Evolutionary conservation across 2,888 invertebrate genomes (phyloP).

Genomic region (Epistrophe grossulariae): DNA sequence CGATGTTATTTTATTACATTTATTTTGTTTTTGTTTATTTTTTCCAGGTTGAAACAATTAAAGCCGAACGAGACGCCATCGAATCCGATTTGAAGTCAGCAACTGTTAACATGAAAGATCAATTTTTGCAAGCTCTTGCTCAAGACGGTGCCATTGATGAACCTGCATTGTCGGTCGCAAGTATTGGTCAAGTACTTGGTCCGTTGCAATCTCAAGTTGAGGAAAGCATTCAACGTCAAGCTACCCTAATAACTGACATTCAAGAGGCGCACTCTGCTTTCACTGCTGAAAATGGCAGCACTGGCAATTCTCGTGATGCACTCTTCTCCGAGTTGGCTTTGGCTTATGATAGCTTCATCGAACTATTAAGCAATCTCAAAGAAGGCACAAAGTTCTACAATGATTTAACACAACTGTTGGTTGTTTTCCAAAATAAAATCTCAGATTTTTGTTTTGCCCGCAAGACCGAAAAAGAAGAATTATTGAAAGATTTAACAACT

Average conservation of each 20-base stretch:
- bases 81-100: slow-evolving; percentile 93
- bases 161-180: slow-evolving; percentile 88
- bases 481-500: slow-evolving; percentile 96
- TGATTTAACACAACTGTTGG: slow-evolving; percentile 95
- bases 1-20: too few species aligned
- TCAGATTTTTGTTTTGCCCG: slow-evolving; percentile 99
- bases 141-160: slow-evolving; percentile 92
- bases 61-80: slow-evolving; percentile 94
- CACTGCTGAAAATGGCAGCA: slow-evolving; percentile 87
- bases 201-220: slow-evolving; percentile 91
- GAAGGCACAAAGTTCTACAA: slow-evolving; percentile 99
- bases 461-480: slow-evolving; percentile 99
- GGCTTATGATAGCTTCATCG: slow-evolving; percentile 96
- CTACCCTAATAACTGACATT: slow-evolving; percentile 88
- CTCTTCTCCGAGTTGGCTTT: slow-evolving; percentile 93
- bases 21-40: background rate
- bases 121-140: slow-evolving; percentile 90
- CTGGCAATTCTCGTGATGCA: slow-evolving; percentile 88
- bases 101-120: slow-evolving; percentile 92
- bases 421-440: slow-evolving; percentile 98
- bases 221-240: slow-evolving; percentile 90
- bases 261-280: slow-evolving; percentile 85
- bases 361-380: slow-evolving; percentile 94
- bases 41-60: slow-evolving; percentile 90
- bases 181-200: slow-evolving; percentile 90